phyloP scores from a whole-genome alignment of 1,140 invertebrate species.

The Pararge aegeria region DNA sequence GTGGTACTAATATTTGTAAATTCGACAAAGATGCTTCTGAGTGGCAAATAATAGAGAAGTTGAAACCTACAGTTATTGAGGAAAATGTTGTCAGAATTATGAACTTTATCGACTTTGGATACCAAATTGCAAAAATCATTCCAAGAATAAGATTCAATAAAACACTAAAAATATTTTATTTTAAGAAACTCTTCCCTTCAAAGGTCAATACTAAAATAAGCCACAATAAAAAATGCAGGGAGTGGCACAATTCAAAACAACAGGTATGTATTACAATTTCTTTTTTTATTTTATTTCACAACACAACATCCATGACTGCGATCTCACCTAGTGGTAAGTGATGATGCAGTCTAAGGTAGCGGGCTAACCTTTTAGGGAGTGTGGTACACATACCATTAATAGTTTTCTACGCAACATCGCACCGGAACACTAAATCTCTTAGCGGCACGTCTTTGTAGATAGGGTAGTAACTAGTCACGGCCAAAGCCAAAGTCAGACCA shows the following conservation, averaged over 20 bases:
- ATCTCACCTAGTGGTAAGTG: too few relatives aligned
- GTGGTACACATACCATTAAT: too few relatives aligned
- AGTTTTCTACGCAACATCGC: too few relatives aligned
- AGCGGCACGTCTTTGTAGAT: too few relatives aligned
- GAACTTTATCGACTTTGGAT: slow-evolving; percentile 87
- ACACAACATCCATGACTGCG: too few relatives aligned
- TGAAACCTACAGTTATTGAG: slow-evolving; percentile 80
- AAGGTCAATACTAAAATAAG: slow-evolving; percentile 61
- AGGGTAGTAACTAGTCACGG: too few relatives aligned
- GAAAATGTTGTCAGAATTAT: slow-evolving; percentile 84
- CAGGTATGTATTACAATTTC: slow-evolving; percentile 44
- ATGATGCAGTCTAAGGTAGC: too few relatives aligned
- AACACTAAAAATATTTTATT: slow-evolving; percentile 74
- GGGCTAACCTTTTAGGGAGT: too few relatives aligned
- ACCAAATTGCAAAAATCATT: slow-evolving; percentile 83
- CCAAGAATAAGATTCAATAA: slow-evolving; percentile 81
- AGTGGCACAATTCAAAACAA: slow-evolving; percentile 71
- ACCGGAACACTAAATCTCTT: too few relatives aligned
- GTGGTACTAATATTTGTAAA: slow-evolving; percentile 84
- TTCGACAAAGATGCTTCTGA: slow-evolving; percentile 84
- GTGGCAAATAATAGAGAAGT: slow-evolving; percentile 82
- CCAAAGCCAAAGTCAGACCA: too few relatives aligned
- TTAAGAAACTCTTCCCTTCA: slow-evolving; percentile 55
- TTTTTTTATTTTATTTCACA: neutral
- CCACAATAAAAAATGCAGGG: slow-evolving; percentile 55